These are phyloP conservation scores for Abramis brama DNA, from an alignment of 2,113 vertebrate genomes.

Conservation along the genomic window DNA sequence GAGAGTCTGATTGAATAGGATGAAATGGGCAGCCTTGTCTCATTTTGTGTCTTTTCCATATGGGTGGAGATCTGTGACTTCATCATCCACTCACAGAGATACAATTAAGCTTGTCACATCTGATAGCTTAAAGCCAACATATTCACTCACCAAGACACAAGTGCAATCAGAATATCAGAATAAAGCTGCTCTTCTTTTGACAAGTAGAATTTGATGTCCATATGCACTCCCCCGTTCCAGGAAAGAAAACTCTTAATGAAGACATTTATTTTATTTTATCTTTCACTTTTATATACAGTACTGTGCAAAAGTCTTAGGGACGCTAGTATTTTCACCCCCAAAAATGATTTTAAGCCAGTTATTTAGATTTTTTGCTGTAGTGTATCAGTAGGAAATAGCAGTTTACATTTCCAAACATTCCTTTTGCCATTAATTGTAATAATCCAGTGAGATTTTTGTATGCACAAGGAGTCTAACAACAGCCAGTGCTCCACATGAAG, in stretches of 20 bases:
- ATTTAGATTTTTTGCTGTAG: no score
- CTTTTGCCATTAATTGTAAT: no score
- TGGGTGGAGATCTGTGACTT: constrained; percentile 11
- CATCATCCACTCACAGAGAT: constrained; percentile 31
- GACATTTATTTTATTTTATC: neutral
- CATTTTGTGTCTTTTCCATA: neutral
- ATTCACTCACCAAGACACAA: constrained; percentile 28
- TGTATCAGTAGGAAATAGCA: no score
- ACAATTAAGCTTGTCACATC: constrained; percentile 49
- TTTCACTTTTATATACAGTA: no score
- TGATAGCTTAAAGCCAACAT: constrained; percentile 31
- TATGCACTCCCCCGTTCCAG: neutral
- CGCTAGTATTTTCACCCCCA: no score
- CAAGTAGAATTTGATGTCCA: neutral
- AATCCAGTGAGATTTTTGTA: no score
- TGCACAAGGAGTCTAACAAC: no score
- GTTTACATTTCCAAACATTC: no score
- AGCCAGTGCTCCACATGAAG: no score
- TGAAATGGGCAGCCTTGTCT: constrained; percentile 18
- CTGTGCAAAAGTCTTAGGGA: no score
- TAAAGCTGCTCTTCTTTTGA: neutral
- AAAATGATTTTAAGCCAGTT: no score
- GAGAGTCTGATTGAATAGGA: constrained; percentile 28
- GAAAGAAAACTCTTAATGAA: neutral
- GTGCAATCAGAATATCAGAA: constrained; percentile 21